Evolutionary conservation across 2,797 vertebrate genomes (phyloP), one percentile per base, ranked within the genome.

Genomic region (Toxotes lorentzi): DNA sequence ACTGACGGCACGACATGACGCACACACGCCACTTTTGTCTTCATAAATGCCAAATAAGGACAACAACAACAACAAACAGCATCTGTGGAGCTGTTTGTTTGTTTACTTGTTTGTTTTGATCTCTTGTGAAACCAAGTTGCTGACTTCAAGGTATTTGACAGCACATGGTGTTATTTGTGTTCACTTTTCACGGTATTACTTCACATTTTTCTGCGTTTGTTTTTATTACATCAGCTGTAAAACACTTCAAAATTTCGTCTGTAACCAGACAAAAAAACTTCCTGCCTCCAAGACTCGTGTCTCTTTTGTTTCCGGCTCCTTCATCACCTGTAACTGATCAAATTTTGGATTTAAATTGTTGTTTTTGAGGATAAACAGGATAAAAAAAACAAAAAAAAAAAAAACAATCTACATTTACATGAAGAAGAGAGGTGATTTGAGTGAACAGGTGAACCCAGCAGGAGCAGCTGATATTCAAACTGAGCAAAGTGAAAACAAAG

Each of bases 401-500:
- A n/a, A n/a, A n/a, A n/a, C n/a, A n/a, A n/a, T n/a, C 0, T 53
- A 17, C 19, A 21, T 47, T 45, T 19, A 8, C 1, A 21, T 5
- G 1, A 4, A 10, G 21, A 1, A 4, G 3, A 21, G 7, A 0
- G 1, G 7, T 34, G 27, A 54, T 23, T 0, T 1, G n/a, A 66
- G 38, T 19, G 8, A 32, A 60, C 81, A 78, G 73, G 66, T 72
- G 77, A 73, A 45, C 0, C 4, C 34, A 58, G 63, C 70, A 83
- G 70, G 23, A 79, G 82, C 79, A 89, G 85, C 87, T 90, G 85
- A 86, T 67, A 21, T 21, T 34, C 70, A 27, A 47, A 70, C 14
- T 59, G 70, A 66, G 64, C 78, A 56, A 61, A 73, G 84, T 85
- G 84, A 81, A 86, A 89, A 91, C 89, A 91, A 91, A 91, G 88